These are phyloP conservation scores for Scyliorhinus canicula DNA, from an alignment of 2,797 vertebrate species.

Conservation along the genomic window DNA sequence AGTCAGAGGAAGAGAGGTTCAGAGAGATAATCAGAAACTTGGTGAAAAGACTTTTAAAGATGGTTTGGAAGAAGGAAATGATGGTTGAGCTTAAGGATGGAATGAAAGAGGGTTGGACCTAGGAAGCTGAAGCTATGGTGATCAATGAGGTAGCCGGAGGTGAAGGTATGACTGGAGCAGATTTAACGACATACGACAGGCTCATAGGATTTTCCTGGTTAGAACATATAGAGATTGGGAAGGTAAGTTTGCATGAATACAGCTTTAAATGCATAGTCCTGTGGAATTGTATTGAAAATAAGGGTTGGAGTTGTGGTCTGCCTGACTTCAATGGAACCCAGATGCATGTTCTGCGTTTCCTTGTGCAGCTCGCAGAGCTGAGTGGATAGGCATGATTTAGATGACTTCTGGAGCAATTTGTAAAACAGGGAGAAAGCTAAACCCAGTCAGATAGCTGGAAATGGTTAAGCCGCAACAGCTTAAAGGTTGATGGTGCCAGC, in stretches of 20 bases:
- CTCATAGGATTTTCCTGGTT: background rate
- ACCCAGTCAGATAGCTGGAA: background rate
- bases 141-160: background rate
- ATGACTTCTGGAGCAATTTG: background rate
- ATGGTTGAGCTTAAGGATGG: background rate
- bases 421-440: background rate
- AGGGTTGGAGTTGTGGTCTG: background rate
- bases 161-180: background rate
- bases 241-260: background rate
- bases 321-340: background rate
- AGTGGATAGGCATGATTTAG: background rate
- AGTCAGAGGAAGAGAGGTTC: background rate
- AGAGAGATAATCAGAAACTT: background rate
- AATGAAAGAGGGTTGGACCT: background rate
- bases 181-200: background rate
- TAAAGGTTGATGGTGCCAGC: background rate
- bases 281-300: background rate
- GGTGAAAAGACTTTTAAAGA: background rate
- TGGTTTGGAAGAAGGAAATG: background rate
- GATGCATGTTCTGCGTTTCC: background rate
- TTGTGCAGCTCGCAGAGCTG: background rate
- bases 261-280: background rate
- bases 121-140: background rate
- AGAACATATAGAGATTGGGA: background rate
- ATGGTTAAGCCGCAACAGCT: background rate